Base-by-base conservation (phyloP, 2,888 invertebrate genomes). In the Athalia rosae region DNA sequence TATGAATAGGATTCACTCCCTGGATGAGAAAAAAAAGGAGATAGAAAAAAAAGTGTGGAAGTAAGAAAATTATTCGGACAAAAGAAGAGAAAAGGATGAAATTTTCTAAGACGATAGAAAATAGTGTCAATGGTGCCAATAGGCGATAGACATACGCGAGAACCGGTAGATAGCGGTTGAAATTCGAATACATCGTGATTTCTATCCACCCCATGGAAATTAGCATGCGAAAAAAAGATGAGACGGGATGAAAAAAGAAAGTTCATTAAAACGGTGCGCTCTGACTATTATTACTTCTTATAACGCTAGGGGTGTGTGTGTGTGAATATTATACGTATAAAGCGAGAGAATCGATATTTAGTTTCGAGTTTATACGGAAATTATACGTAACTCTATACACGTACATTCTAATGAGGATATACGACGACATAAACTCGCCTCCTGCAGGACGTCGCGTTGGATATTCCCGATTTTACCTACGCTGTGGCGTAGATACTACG, bases 181-280 rank as follows among this genome's bases (percentile, higher is more conserved):
- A 41, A 28, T 28, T 28, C 28, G 28, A 28, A 28, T 28, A 28
- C 28, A 28, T 28, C 28, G 28, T 1, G 28, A 28, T 28, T 28
- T 28, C 28, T 28, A 28, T 2, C 28, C 2, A 28, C 28, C 28
- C 28, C 28, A 28, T 28, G 28, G 28, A 28, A 28, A 28, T 28
- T 28, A 28, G 28, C 28, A 28, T 28, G 28, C 28, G 28, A 28
- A n/a, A n/a, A n/a, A n/a, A n/a, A n/a, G 58, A 43, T 28, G 58
- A 45, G 58, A 58, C 45, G 13, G 7, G 43, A 71, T 58, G 71
- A 58, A 45, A 64, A n/a, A 64, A 45, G 58, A 58, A 71, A 45
- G 45, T 71, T 71, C 71, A 58, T 71, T 71, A 71, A 71, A 71
- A 45, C 45, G 56, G 45, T 56, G 45, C 53, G n/a, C 43, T 58